Evolutionary conservation across 2,797 vertebrate species (phyloP), one percentile per base, ranked within the genome.

Genomic region (Gambelia wislizenii): DNA sequence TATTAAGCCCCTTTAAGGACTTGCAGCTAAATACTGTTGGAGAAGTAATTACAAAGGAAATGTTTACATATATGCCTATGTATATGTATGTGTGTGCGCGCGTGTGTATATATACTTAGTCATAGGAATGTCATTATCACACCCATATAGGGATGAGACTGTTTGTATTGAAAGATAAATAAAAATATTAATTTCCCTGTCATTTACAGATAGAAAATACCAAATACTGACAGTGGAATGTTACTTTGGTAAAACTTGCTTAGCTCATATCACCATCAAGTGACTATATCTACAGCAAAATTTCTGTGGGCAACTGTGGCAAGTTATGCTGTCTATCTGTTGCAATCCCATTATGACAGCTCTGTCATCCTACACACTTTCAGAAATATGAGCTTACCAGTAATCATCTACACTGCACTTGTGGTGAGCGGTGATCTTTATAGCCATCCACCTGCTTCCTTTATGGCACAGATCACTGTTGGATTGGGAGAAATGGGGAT

Each of bases 1-100:
- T 90, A 85, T 9, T 0, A 0, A 94, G 80, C 86, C 89, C 2
- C 92, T 84, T 67, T 1, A 91, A 90, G 83, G 87, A 79, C 25
- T 52, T 25, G 69, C 18, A 39, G 69, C 86, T 78, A 89, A 89
- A 89, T 86, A 10, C 83, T 95, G n/a, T 87, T 80, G 92, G 93
- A 94, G 93, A 86, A 93, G 93, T 94, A 96, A 92, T 89, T 91
- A 88, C 5, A 92, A 91, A 30, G 0, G 3, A 89, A 81, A 49
- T 81, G 69, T 78, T 9, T 75, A 22, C 42, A 4, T 3, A 3
- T 14, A 52, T n/a, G n/a, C 52, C 2, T 9, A 20, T 61, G 22
- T 18, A 61, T 61, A 9, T 8, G 22, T 64, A 27, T 12, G 16
- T 54, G 16, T 72, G 59, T n/a, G n/a, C n/a, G n/a, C n/a, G n/a